Base-by-base conservation (phyloP, 2,797 vertebrate genomes). In the Chromis chromis region DNA sequence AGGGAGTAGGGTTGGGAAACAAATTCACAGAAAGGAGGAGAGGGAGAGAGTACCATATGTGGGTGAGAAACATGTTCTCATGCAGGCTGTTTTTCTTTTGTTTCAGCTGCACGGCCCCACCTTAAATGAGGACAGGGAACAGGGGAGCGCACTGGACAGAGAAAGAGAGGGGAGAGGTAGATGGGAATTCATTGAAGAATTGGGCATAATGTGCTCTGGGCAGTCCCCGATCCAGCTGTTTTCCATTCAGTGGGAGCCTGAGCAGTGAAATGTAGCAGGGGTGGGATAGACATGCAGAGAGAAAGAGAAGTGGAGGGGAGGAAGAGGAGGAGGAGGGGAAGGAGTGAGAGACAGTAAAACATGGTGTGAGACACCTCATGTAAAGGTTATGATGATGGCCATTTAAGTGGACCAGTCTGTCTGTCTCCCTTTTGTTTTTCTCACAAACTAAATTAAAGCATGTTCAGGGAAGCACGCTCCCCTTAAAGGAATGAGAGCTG, bases 21-120 rank as follows among this genome's bases (percentile, higher is more conserved):
- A 27, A 89, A 91, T 92, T 89, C 86, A 86, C 82, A 85, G 86
- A 86, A 90, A 89, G 70, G 61, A 84, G 81, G 74, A 84, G 81
- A 88, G 85, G 65, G 82, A 87, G 87, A 75, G 81, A 90, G 79
- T 86, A 93, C 90, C 92, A 93, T 91, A 91, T 93, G 93, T 93
- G 92, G 91, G 89, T 88, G 91, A 92, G 91, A 84, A 92, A 82
- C 90, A 88, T 91, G 90, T 91, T 93, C 93, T 93, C 91, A 93
- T 90, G 56, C 81, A 85, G 74, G 88, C 86, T 92, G 88, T 92
- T 93, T 92, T 92, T 89, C 91, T 92, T 94, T 94, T 93, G 91
- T 94, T 94, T 92, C 93, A 92, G 92, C 92, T 93, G 92, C 40
- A 3, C 79, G 0, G 91, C 93, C 92, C 83, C 93, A 94, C 93